Percentiles rank a stretch among this genome's conserved stretches.
Conservation (phyloP, 2,888 invertebrate genomes). For the Stictocephala bisonia region DNA sequence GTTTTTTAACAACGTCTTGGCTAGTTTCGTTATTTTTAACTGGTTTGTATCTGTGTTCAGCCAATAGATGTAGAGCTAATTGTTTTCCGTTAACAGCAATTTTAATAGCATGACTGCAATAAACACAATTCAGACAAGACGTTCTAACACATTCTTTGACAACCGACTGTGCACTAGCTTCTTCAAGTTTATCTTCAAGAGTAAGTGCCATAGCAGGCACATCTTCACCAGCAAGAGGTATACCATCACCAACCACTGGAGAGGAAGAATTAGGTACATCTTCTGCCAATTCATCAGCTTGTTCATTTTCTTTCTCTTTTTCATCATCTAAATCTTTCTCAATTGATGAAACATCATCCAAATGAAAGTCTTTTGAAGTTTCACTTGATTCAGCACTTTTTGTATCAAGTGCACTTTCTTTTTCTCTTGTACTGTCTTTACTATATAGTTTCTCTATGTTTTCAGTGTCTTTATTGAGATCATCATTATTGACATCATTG, state of each 20-base stretch:
- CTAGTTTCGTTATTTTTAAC: conserved; percentile 82
- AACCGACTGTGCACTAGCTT: conserved; percentile 77
- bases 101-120: conserved; percentile 87
- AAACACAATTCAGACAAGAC: conserved; percentile 79
- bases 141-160: conserved; percentile 79
- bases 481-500: neutral
- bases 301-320: conserved; percentile 55
- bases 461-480: conserved; percentile 44
- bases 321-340: conserved; percentile 34
- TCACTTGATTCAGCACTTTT: conserved; percentile 40
- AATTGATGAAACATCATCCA: conserved; percentile 2
- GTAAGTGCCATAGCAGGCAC: conserved; percentile 76
- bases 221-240: conserved; percentile 71
- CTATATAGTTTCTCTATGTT: conserved; percentile 58
- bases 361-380: conserved; percentile 35
- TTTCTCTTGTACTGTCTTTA: conserved; percentile 59
- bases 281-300: conserved; percentile 61
- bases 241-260: conserved; percentile 62
- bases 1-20: conserved; percentile 74
- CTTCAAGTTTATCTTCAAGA: conserved; percentile 80
- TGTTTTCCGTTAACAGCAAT: conserved; percentile 88
- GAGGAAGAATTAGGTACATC: conserved; percentile 61
- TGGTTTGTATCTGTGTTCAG: conserved; percentile 83
- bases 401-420: conserved; percentile 6
- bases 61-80: conserved; percentile 81